phyloP scores from a whole-genome alignment of 2,888 invertebrate genomes.

The Deilephila elpenor region DNA sequence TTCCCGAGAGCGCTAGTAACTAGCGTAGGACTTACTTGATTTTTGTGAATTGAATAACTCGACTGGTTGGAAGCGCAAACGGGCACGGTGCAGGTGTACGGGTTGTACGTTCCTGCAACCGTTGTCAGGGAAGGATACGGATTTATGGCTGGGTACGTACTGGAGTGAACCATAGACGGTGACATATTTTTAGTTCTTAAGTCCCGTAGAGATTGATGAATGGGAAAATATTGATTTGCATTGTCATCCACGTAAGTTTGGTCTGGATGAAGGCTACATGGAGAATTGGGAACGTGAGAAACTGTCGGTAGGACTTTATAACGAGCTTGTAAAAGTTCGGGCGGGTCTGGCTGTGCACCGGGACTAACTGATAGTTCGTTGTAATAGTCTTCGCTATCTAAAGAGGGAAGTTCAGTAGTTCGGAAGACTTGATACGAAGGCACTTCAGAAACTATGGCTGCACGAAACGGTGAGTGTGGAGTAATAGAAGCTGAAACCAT shows the following conservation, averaged over 20 bases:
- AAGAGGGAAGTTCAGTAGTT: conserved; percentile 55
- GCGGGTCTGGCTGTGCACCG: conserved; percentile 65
- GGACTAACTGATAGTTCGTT: conserved; percentile 72
- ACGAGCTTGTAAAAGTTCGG: conserved; percentile 77
- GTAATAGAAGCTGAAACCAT: conserved; percentile 46
- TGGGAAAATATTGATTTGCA: conserved; percentile 52
- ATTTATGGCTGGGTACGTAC: conserved; percentile 77
- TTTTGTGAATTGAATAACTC: conserved; percentile 54
- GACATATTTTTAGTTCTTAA: conserved; percentile 64
- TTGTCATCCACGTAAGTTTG: conserved; percentile 61
- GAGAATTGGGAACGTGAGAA: conserved; percentile 78
- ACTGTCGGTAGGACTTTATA: conserved; percentile 75
- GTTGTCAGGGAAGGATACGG: conserved; percentile 79
- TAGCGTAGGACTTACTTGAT: conserved; percentile 52
- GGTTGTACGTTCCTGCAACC: conserved; percentile 79
- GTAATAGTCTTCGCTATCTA: conserved; percentile 60
- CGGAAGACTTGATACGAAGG: conserved; percentile 72
- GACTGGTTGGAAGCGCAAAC: conserved; percentile 61
- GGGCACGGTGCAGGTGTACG: conserved; percentile 74
- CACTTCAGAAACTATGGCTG: conserved; percentile 68
- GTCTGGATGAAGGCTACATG: conserved; percentile 77
- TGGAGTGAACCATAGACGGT: conserved; percentile 73
- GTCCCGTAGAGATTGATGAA: conserved; percentile 69
- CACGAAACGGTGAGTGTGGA: conserved; percentile 49
- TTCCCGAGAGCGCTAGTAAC: conserved; percentile 63